Conservation (phyloP, 2,113 vertebrate species). For the Vidua macroura region DNA sequence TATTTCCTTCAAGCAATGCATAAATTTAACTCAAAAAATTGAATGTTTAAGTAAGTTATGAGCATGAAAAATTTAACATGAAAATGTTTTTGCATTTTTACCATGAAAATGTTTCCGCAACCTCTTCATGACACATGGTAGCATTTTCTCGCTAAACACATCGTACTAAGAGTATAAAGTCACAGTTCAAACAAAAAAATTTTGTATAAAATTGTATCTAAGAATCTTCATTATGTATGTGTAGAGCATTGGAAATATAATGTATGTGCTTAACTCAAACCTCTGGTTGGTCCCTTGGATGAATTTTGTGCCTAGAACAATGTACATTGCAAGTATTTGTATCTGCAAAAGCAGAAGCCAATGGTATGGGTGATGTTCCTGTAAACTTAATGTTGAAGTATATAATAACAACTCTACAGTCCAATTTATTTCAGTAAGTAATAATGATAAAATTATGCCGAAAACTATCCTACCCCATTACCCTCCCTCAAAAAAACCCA, state of each 20-base stretch:
- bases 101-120: not conserved
- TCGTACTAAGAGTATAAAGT: not conserved
- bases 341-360: not conserved
- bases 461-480: not conserved
- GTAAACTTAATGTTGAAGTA: not conserved
- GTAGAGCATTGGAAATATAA: not conserved
- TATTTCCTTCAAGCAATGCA: not conserved
- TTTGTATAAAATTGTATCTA: not conserved
- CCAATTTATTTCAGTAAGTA: not conserved
- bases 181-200: not conserved
- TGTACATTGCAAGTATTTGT: not conserved
- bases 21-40: not conserved
- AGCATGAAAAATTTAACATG: not conserved
- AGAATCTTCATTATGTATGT: not conserved
- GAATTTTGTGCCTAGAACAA: not conserved
- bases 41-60: not conserved
- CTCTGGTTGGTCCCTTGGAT: not conserved
- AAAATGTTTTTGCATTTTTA: not conserved
- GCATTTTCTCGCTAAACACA: not conserved
- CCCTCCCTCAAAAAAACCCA: rapidly evolving
- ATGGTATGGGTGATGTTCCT: not conserved
- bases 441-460: not conserved
- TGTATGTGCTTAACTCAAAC: not conserved
- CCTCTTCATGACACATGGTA: not conserved
- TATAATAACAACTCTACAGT: not conserved